Conservation (phyloP, 1,140 invertebrate species). For the Calephelis nemesis region DNA sequence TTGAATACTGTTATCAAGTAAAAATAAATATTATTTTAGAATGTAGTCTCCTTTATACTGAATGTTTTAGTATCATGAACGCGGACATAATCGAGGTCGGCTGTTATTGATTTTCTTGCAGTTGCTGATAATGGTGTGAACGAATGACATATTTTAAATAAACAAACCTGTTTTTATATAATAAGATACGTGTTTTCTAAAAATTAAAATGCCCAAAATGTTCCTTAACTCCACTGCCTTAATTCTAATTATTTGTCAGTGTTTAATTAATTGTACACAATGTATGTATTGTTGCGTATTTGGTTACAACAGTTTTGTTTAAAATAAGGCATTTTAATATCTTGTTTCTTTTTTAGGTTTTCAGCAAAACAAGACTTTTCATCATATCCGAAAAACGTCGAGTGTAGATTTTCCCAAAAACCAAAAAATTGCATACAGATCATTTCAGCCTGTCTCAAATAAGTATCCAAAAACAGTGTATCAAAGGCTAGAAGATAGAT, state of each 20-base stretch:
- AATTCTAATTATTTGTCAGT: constrained; percentile 25
- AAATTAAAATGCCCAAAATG: constrained; percentile 16
- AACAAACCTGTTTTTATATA: constrained; percentile 19
- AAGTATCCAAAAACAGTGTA: constrained; percentile 60
- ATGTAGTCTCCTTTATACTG: not conserved
- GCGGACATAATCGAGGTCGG: not conserved
- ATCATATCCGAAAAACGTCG: constrained; percentile 51
- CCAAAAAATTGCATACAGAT: constrained; percentile 54
- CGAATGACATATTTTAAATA: constrained; percentile 21
- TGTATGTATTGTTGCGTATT: constrained; percentile 23
- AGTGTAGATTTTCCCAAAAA: constrained; percentile 51
- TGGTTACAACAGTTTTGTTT: not conserved
- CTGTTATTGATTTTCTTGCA: constrained; percentile 15
- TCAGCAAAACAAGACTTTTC: constrained; percentile 56
- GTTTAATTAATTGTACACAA: constrained; percentile 25
- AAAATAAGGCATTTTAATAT: constrained; percentile 20
- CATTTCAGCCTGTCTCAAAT: constrained; percentile 60
- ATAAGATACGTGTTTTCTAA: not conserved
- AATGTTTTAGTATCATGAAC: not conserved
- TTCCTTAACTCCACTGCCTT: constrained; percentile 18
- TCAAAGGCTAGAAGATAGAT: constrained; percentile 52
- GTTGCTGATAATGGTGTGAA: constrained; percentile 15
- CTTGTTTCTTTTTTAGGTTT: constrained; percentile 44
- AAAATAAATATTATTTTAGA: not conserved
- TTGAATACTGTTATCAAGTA: not conserved